Evolutionary conservation across 2,888 invertebrate genomes (phyloP).

Genomic region (Cephus rjabovi): DNA sequence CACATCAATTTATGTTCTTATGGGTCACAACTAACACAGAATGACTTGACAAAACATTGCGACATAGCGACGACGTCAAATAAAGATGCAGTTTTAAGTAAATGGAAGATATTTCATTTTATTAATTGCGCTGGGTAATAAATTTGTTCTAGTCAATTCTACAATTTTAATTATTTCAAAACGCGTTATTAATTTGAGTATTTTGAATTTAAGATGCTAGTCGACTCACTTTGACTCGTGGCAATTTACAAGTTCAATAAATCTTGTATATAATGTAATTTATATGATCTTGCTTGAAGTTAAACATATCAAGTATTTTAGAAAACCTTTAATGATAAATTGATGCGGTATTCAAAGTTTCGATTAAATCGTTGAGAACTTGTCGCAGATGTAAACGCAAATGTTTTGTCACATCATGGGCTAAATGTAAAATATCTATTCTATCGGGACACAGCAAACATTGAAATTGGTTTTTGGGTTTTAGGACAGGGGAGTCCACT

Average conservation of each 20-base stretch:
- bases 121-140: background rate
- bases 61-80: background rate
- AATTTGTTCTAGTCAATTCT: background rate
- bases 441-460: constrained; percentile 64
- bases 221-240: background rate
- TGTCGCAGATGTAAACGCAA: constrained; percentile 5
- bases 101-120: background rate
- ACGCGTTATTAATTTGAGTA: background rate
- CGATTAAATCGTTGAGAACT: background rate
- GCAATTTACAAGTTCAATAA: background rate
- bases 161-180: background rate
- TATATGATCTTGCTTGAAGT: background rate
- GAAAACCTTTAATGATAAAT: background rate
- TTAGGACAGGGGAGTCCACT: constrained; percentile 46
- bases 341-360: background rate
- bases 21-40: constrained; percentile 57
- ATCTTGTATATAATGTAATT: background rate
- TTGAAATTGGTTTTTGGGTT: constrained; percentile 54
- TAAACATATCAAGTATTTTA: background rate
- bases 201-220: background rate
- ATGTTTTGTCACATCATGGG: constrained; percentile 58
- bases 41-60: constrained; percentile 58
- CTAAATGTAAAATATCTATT: constrained; percentile 57
- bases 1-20: constrained; percentile 31
- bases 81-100: background rate